These are phyloP conservation scores for Phrynocephalus guinanensis DNA, from an alignment of 2,797 vertebrate species.

Conservation along the genomic window DNA sequence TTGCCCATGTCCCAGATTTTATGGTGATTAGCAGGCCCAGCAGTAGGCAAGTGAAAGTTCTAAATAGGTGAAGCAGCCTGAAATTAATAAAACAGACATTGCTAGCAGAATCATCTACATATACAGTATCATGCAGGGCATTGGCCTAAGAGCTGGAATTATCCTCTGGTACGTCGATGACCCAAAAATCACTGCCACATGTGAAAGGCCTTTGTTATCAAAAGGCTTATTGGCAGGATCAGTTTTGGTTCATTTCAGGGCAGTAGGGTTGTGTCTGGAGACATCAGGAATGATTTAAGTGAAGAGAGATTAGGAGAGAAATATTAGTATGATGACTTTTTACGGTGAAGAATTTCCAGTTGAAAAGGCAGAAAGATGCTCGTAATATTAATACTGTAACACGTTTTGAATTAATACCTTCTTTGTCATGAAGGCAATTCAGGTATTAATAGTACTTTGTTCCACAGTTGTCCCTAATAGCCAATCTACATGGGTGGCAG, in stretches of 20 bases:
- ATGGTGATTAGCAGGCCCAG: slow-evolving; percentile 67
- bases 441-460: neutral
- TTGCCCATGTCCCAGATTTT: slow-evolving; percentile 59
- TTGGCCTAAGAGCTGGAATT: slow-evolving; percentile 70
- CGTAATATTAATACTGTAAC: neutral
- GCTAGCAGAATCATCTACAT: slow-evolving; percentile 66
- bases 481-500: neutral
- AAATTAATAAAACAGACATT: slow-evolving; percentile 77
- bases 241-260: slow-evolving; percentile 71
- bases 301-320: slow-evolving; percentile 63
- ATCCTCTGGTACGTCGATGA: slow-evolving; percentile 64
- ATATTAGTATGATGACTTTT: slow-evolving; percentile 70
- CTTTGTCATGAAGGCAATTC: slow-evolving; percentile 9
- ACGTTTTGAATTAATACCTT: slow-evolving; percentile 30
- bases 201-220: slow-evolving; percentile 67
- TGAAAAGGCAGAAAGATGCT: slow-evolving; percentile 37
- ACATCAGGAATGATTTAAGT: slow-evolving; percentile 64
- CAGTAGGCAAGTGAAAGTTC: slow-evolving; percentile 68
- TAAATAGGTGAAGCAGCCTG: slow-evolving; percentile 74
- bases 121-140: slow-evolving; percentile 41
- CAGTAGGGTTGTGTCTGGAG: slow-evolving; percentile 68
- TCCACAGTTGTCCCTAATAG: neutral
- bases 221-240: slow-evolving; percentile 68
- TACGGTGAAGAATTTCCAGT: slow-evolving; percentile 64
- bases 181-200: slow-evolving; percentile 61